Evolutionary conservation across 1,140 invertebrate genomes (phyloP).

Genomic region (Hesperophylax magnus): DNA sequence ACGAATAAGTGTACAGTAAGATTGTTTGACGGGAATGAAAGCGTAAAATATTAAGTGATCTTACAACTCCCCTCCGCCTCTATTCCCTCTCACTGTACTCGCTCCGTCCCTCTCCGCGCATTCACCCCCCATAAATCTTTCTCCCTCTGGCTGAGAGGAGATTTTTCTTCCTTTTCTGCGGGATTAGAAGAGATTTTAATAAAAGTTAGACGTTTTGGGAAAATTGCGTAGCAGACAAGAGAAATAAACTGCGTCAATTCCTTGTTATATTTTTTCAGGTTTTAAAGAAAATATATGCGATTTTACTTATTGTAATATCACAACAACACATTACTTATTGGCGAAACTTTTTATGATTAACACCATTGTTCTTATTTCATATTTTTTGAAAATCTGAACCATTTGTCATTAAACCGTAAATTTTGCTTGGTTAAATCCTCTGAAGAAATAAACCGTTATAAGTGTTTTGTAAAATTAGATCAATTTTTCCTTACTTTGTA

Average conservation of each 20-base stretch:
- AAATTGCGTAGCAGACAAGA: constrained; percentile 1
- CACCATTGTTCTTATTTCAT: too few species aligned
- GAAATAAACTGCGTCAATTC: neutral
- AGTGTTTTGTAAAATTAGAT: too few species aligned
- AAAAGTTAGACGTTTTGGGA: constrained; percentile 11
- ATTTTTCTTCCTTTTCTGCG: constrained; percentile 16
- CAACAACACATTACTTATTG: too few species aligned
- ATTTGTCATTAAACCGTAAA: too few species aligned
- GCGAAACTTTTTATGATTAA: too few species aligned
- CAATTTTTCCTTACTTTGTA: too few species aligned
- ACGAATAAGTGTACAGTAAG: constrained; percentile 34
- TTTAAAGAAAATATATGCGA: too few species aligned
- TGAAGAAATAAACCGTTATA: too few species aligned
- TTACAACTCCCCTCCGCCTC: constrained; percentile 12
- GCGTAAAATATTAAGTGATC: constrained; percentile 44
- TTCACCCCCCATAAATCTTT: neutral
- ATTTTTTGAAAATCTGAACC: too few species aligned
- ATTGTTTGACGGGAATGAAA: constrained; percentile 45
- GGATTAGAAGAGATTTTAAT: constrained; percentile 36
- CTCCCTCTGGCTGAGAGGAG: neutral
- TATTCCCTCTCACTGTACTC: neutral
- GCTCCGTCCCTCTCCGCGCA: neutral
- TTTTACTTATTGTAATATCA: too few species aligned
- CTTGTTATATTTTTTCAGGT: too few species aligned
- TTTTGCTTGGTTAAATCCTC: too few species aligned